Evolutionary conservation across 2,113 vertebrate species (phyloP), one percentile per base, ranked within the genome.

Genomic region (Macquaria ambigua): DNA sequence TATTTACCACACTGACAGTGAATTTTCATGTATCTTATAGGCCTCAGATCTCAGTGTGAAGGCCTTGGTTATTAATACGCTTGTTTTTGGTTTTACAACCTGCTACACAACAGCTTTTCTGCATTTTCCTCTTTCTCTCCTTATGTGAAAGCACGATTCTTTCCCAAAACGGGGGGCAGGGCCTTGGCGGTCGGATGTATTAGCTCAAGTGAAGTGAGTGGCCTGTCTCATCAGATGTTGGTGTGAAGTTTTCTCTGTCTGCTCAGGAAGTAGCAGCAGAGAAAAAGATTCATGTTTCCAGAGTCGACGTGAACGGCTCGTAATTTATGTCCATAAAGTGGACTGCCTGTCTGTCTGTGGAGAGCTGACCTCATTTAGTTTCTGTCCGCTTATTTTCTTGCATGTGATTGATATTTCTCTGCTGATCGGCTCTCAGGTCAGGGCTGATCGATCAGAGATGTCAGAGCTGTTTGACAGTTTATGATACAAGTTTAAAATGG

Each of bases 351-450:
- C 2, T 59, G 63, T 48, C 46, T 14, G 46, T 48, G 46, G 88
- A 79, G 86, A 59, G 52, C 70, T 77, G 84, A 89, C 86, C 91
- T 89, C 82, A 69, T 91, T 93, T 75, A 87, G 39, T 79, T 80
- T 64, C 83, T 48, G 63, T 78, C 78, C 2, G 6, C 43, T 66
- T 41, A 58, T 61, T 75, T 56, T 21, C 37, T 55, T 72, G 66
- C 75, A 46, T 70, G 56, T 77, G 86, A 86, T 81, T 83, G 81
- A 90, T 88, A 84, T 79, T 77, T 81, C n/a, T 70, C 59, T 59
- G 67, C 34, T 18, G 28, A 76, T 76, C 1, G 18, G 55, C 52
- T 78, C 59, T 48, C 62, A 15, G 77, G 81, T 76, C 53, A 48
- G 56, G 43, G 46, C 58, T 75, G 80, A 89, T 88, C 18, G 21